Evolutionary conservation across 1,140 invertebrate species (phyloP).

Genomic region (Papilio glaucus): DNA sequence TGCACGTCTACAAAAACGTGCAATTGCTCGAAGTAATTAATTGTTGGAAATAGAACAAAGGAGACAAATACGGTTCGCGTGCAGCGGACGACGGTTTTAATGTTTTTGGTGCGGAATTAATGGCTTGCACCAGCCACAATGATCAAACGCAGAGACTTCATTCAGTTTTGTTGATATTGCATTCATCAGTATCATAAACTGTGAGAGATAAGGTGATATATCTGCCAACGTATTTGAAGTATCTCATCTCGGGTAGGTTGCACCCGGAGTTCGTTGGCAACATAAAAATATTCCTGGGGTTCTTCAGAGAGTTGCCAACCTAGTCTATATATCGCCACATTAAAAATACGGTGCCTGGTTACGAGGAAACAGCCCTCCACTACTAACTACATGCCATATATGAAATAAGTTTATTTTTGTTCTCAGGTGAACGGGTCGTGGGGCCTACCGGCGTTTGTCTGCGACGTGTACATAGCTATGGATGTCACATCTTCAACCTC

Average conservation of each 20-base stretch:
- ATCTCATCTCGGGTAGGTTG: too few relatives aligned
- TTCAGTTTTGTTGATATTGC: neutral
- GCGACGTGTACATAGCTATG: slow-evolving; percentile 99
- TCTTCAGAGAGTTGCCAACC: too few relatives aligned
- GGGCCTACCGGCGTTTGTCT: slow-evolving; percentile 94
- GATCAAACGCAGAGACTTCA: neutral
- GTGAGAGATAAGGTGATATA: too few relatives aligned
- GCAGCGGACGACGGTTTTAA: slow-evolving; percentile 3
- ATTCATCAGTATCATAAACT: neutral
- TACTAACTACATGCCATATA: neutral
- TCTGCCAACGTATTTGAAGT: too few relatives aligned
- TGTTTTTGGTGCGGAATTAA: slow-evolving; percentile 22
- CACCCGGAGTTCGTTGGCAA: too few relatives aligned
- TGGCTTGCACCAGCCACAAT: neutral
- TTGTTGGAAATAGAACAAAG: neutral
- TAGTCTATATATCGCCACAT: too few relatives aligned
- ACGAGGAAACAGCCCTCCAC: too few relatives aligned
- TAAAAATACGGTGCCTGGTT: too few relatives aligned
- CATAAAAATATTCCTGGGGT: too few relatives aligned
- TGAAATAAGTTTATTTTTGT: neutral
- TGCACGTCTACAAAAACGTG: neutral
- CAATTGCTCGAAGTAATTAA: slow-evolving; percentile 2
- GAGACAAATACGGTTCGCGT: neutral
- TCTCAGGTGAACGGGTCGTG: slow-evolving; percentile 92
- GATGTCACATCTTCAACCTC: slow-evolving; percentile 99